Percentiles rank a stretch among this genome's conserved stretches.
Evolutionary conservation across 1,140 invertebrate species (phyloP).

Genomic region (Orussus abietinus): DNA sequence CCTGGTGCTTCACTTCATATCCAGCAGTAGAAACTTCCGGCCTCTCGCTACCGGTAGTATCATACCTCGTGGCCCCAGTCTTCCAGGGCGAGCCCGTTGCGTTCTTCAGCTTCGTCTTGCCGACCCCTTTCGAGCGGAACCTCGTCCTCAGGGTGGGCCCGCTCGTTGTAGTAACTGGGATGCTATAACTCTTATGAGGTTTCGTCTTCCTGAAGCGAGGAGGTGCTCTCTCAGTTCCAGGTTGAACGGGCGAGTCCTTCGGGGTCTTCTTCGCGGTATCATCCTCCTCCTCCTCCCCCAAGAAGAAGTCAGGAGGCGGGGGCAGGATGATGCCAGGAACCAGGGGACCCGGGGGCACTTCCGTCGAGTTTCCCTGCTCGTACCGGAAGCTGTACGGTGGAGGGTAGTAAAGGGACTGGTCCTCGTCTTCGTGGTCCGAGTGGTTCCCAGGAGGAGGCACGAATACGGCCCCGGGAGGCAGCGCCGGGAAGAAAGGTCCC

Average conservation of each 20-base stretch:
- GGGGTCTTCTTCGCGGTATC: no score
- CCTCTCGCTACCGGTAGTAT: no score
- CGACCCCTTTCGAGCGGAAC: conserved; percentile 30
- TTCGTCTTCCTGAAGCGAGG: no score
- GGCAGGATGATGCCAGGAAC: conserved; percentile 84
- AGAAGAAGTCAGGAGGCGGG: conserved; percentile 82
- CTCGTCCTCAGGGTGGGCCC: no score
- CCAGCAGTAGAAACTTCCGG: no score
- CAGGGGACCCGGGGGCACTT: conserved; percentile 76
- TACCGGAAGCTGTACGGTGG: conserved; percentile 85
- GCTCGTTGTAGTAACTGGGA: no score
- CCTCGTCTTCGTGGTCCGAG: conserved; percentile 75
- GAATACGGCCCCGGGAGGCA: conserved; percentile 66
- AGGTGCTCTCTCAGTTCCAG: no score
- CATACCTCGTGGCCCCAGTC: no score
- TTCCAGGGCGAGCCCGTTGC: conserved; percentile 48
- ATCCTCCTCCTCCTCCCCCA: no score
- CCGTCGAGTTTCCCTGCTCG: conserved; percentile 69
- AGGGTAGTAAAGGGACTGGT: conserved; percentile 85
- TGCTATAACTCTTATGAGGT: no score
- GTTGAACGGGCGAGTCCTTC: no score
- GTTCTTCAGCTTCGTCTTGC: conserved; percentile 23
- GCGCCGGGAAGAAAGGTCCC: conserved; percentile 59
- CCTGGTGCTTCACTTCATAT: no score
- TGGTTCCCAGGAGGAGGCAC: conserved; percentile 67